phyloP scores from a whole-genome alignment of 2,888 invertebrate species.

The Gortyna flavago region DNA sequence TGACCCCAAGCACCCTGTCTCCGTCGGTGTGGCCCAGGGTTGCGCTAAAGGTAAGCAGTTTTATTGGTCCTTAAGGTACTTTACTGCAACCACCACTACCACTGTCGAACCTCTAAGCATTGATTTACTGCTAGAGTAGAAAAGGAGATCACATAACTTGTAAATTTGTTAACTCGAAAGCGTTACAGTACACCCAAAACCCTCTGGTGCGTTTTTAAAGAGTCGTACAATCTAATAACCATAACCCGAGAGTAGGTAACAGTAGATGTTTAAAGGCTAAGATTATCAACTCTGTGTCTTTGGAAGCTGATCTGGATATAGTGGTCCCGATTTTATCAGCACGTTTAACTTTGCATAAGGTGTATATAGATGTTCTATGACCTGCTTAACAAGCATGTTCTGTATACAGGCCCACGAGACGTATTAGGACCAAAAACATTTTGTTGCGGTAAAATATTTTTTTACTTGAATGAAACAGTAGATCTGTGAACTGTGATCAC shows the following conservation, averaged over 20 bases:
- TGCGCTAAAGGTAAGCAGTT: conserved; percentile 94
- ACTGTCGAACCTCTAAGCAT: neutral
- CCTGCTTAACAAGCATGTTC: neutral
- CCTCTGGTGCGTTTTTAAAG: neutral
- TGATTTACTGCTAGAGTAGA: neutral
- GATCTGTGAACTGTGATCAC: neutral
- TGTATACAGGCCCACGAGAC: neutral
- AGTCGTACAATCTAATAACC: neutral
- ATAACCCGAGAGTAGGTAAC: neutral
- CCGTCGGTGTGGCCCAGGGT: conserved; percentile 93
- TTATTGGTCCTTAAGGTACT: neutral
- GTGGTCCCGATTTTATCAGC: neutral
- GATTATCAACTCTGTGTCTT: neutral
- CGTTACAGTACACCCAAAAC: neutral
- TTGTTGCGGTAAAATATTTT: neutral
- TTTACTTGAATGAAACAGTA: neutral
- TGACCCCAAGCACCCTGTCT: conserved; percentile 95
- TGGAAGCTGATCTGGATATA: neutral
- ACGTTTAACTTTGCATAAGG: neutral
- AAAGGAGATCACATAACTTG: neutral
- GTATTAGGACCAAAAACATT: neutral
- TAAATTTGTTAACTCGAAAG: neutral
- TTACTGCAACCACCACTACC: neutral
- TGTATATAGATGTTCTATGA: too few species aligned
- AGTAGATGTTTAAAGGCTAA: neutral